Evolutionary conservation across 2,797 vertebrate species (phyloP).

Genomic region (Pampus argenteus): DNA sequence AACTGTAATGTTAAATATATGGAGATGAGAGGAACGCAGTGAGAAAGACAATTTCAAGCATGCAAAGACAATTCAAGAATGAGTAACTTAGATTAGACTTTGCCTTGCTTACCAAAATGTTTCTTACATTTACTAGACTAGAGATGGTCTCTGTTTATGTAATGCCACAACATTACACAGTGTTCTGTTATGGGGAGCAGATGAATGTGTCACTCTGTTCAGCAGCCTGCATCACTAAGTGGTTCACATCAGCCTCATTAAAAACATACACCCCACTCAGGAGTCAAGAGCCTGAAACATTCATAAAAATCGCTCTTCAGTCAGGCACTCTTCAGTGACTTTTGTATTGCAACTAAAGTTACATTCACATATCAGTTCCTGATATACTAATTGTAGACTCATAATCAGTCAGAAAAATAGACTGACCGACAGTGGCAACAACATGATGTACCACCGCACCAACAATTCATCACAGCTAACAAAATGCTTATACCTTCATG

Average conservation of each 20-base stretch:
- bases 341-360: slow-evolving; percentile 9
- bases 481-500: no score
- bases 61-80: slow-evolving; percentile 19
- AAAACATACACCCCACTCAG: slow-evolving; percentile 28
- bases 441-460: neutral
- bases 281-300: slow-evolving; percentile 35
- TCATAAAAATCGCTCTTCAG: slow-evolving; percentile 16
- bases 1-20: neutral
- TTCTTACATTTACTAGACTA: slow-evolving; percentile 20
- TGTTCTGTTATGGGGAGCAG: slow-evolving; percentile 33
- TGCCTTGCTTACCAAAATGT: slow-evolving; percentile 26
- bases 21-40: neutral
- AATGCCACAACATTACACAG: slow-evolving; percentile 11
- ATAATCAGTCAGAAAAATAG: neutral
- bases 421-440: no score
- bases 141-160: neutral
- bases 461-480: no score
- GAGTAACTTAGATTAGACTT: slow-evolving; percentile 55
- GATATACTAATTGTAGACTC: neutral
- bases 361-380: neutral
- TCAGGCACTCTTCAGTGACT: neutral
- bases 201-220: neutral
- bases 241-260: slow-evolving; percentile 17
- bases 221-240: slow-evolving; percentile 34
- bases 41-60: neutral